Conservation (phyloP, 1,140 invertebrate genomes). For the Xylocopa sonorina region DNA sequence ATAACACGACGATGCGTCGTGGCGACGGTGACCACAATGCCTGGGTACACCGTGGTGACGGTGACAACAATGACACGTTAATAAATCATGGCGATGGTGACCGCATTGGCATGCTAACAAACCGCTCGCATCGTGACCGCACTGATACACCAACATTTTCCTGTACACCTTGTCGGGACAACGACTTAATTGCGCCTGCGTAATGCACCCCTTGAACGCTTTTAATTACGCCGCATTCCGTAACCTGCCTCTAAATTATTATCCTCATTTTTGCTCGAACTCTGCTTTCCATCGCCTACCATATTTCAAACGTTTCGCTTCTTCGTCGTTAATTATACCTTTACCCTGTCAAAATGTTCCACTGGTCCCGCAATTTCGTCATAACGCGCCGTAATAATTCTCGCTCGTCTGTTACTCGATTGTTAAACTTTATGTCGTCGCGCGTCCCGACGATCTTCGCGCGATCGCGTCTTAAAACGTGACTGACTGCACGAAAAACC, state of each 20-base stretch:
- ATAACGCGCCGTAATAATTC: too few species aligned
- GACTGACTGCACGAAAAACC: background rate
- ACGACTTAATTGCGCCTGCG: constrained; percentile 21
- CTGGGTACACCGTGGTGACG: constrained; percentile 49
- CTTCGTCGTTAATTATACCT: background rate
- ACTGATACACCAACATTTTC: constrained; percentile 34
- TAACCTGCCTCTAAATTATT: background rate
- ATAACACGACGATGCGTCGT: constrained; percentile 12
- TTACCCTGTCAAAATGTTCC: background rate
- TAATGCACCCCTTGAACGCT: background rate
- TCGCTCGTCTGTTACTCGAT: background rate
- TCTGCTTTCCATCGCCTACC: background rate
- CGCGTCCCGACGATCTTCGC: too few species aligned
- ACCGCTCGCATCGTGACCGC: constrained; percentile 14
- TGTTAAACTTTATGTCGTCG: too few species aligned
- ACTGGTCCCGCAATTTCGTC: background rate
- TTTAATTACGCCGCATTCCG: background rate
- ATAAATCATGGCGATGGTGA: constrained; percentile 45
- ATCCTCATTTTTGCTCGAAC: background rate
- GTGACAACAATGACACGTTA: constrained; percentile 47
- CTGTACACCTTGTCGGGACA: constrained; percentile 12
- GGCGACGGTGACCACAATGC: constrained; percentile 45
- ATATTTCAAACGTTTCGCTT: background rate
- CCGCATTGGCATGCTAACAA: constrained; percentile 37
- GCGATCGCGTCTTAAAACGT: too few species aligned